phyloP scores from a whole-genome alignment of 2,888 invertebrate genomes.

The Mactromeris polynyma region DNA sequence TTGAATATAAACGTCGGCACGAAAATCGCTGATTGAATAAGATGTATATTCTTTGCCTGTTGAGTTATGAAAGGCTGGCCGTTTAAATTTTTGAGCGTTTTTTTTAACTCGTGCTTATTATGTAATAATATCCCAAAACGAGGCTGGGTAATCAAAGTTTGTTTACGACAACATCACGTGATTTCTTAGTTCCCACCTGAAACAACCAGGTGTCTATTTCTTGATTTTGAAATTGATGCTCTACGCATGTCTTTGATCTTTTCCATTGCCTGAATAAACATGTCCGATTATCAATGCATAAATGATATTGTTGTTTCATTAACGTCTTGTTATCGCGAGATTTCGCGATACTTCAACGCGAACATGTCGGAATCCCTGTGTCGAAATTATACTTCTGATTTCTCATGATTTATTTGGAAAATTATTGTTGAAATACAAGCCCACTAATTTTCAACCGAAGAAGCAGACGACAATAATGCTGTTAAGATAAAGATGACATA shows the following conservation, averaged over 20 bases:
- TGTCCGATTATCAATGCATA: constrained; percentile 71
- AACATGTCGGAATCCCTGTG: constrained; percentile 68
- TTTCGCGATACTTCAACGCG: constrained; percentile 59
- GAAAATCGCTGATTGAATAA: not conserved
- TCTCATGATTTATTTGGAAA: constrained; percentile 63
- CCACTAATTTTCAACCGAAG: constrained; percentile 50
- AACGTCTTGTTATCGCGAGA: constrained; percentile 68
- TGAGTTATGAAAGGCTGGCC: not conserved
- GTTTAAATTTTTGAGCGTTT: not conserved
- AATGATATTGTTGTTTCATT: constrained; percentile 65
- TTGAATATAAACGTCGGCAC: not conserved
- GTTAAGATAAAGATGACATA: constrained; percentile 50
- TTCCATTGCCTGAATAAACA: constrained; percentile 69
- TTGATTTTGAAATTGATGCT: constrained; percentile 49
- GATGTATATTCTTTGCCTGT: no score
- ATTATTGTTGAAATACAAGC: constrained; percentile 60
- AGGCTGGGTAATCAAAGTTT: not conserved
- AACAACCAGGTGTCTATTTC: constrained; percentile 64
- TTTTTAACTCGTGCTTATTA: not conserved
- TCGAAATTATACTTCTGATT: constrained; percentile 61
- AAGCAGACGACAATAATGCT: constrained; percentile 36
- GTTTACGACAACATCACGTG: constrained; percentile 29
- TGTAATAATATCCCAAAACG: not conserved
- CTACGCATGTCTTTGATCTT: constrained; percentile 61
- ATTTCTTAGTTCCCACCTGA: constrained; percentile 65